phyloP scores from a whole-genome alignment of 2,888 invertebrate genomes.

The Zygaena filipendulae region DNA sequence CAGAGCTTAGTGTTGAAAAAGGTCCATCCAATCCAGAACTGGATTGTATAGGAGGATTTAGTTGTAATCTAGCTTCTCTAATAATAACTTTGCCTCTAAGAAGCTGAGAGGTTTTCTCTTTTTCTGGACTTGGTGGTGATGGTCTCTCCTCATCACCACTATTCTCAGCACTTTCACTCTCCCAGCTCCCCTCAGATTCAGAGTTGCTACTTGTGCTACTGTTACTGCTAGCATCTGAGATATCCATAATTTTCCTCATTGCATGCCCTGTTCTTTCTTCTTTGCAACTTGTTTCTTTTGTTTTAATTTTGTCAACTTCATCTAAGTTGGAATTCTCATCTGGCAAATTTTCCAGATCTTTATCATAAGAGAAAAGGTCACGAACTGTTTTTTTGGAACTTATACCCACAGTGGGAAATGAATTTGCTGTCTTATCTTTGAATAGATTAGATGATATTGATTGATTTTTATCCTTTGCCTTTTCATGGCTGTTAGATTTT shows the following conservation, averaged over 20 bases:
- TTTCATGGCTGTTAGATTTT: slow-evolving; percentile 37
- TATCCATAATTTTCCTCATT: slow-evolving; percentile 57
- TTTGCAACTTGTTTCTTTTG: slow-evolving; percentile 31
- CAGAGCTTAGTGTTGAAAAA: slow-evolving; percentile 63
- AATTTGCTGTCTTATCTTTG: slow-evolving; percentile 53
- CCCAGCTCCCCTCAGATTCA: slow-evolving; percentile 57
- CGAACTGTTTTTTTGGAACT: slow-evolving; percentile 34
- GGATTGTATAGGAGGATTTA: slow-evolving; percentile 56
- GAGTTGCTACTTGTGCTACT: slow-evolving; percentile 56
- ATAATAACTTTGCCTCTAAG: slow-evolving; percentile 75
- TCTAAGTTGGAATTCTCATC: slow-evolving; percentile 55
- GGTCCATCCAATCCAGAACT: slow-evolving; percentile 72
- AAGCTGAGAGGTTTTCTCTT: slow-evolving; percentile 54
- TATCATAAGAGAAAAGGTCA: slow-evolving; percentile 54
- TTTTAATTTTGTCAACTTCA: slow-evolving; percentile 37
- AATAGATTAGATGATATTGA: slow-evolving; percentile 44
- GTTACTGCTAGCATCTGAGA: slow-evolving; percentile 59
- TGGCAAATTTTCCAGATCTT: slow-evolving; percentile 40
- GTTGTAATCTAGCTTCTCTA: slow-evolving; percentile 74
- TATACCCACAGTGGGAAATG: slow-evolving; percentile 42
- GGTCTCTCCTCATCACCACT: slow-evolving; percentile 49
- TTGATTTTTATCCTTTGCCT: slow-evolving; percentile 35
- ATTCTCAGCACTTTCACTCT: slow-evolving; percentile 44
- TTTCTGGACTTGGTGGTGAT: slow-evolving; percentile 51
- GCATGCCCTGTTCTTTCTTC: slow-evolving; percentile 56